phyloP scores from a whole-genome alignment of 2,888 invertebrate genomes.

The Synergus gifuensis region DNA sequence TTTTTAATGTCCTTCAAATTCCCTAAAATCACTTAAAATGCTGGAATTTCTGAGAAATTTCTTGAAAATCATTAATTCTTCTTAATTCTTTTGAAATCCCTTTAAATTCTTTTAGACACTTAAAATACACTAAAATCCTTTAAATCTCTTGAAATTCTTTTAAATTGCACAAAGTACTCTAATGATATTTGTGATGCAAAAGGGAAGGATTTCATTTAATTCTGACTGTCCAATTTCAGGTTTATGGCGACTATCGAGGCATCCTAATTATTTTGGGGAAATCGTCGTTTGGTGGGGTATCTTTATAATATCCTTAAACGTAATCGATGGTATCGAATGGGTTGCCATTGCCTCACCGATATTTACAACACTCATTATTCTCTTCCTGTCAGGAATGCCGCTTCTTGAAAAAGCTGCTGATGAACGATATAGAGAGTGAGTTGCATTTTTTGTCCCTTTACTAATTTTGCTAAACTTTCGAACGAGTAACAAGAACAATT shows the following conservation, averaged over 20 bases:
- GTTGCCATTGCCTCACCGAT: conserved; percentile 91
- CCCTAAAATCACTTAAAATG: no score
- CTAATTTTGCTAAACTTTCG: neutral
- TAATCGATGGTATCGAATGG: conserved; percentile 92
- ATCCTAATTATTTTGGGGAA: conserved; percentile 97
- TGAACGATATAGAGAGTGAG: conserved; percentile 92
- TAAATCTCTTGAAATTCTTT: no score
- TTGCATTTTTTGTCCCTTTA: conserved; percentile 54
- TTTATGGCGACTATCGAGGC: conserved; percentile 92
- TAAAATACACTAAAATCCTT: no score
- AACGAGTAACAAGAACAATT: neutral
- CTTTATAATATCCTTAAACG: conserved; percentile 92
- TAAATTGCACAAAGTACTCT: no score
- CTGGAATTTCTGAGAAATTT: no score
- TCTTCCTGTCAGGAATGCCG: conserved; percentile 95
- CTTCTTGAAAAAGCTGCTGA: conserved; percentile 92
- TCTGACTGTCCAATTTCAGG: conserved; percentile 76
- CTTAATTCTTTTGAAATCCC: no score
- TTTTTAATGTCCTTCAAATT: no score
- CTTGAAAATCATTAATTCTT: no score
- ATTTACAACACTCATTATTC: conserved; percentile 91
- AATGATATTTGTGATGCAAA: no score
- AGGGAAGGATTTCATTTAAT: neutral
- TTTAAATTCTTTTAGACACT: no score
- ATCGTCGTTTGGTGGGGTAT: conserved; percentile 96